phyloP scores from a whole-genome alignment of 2,797 vertebrate species.

The Parauchenoglanis punctatus region DNA sequence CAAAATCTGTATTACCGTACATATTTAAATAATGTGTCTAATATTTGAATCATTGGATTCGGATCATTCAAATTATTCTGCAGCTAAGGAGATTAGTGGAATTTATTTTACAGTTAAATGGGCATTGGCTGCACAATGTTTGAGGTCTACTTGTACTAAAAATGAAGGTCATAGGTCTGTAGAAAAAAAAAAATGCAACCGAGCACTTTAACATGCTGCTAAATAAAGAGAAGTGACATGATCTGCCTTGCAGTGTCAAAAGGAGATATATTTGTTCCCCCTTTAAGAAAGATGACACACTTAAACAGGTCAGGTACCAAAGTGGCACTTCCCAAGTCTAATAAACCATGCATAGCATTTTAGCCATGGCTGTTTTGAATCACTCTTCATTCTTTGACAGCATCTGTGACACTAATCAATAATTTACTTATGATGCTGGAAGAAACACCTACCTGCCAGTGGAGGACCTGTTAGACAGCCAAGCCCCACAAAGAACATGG shows the following conservation, averaged over 20 bases:
- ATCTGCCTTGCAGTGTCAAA: constrained; percentile 28
- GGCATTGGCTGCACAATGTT: neutral
- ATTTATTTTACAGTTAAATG: neutral
- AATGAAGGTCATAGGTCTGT: neutral
- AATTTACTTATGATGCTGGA: neutral
- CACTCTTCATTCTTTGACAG: constrained; percentile 9
- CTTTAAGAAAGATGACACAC: constrained; percentile 4
- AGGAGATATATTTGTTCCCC: constrained; percentile 33
- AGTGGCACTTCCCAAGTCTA: neutral
- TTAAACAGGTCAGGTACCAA: neutral
- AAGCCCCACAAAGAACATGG: constrained; percentile 88
- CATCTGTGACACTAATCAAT: neutral
- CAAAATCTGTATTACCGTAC: neutral
- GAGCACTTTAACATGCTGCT: neutral
- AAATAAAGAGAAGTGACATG: constrained; percentile 36
- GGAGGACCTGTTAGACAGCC: constrained; percentile 88
- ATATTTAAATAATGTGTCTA: neutral
- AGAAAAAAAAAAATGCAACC: neutral
- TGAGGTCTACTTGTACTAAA: neutral
- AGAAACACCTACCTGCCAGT: constrained; percentile 81
- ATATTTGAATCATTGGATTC: neutral
- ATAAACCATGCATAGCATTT: neutral
- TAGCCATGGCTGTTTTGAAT: neutral
- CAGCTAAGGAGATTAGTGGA: neutral
- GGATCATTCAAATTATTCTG: neutral